Evolutionary conservation across 2,797 vertebrate genomes (phyloP).

Genomic region (Dromococcyx pavoninus): DNA sequence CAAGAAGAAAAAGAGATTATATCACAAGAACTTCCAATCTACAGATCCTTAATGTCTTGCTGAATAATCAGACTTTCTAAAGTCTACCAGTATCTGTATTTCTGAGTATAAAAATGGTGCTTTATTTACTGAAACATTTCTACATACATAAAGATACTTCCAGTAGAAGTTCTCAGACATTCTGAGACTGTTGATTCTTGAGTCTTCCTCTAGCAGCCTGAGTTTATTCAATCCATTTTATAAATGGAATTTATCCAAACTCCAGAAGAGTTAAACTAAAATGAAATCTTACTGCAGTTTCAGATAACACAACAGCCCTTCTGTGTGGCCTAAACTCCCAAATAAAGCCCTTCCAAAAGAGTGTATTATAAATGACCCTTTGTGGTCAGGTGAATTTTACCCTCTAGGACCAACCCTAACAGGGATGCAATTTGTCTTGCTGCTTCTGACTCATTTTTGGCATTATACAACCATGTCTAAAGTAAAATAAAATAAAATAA

Average conservation of each 20-base stretch:
- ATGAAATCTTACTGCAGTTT: not conserved
- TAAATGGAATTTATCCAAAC: not conserved
- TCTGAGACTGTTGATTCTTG: not conserved
- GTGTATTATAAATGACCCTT: not conserved
- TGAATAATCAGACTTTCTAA: not conserved
- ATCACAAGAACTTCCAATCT: not conserved
- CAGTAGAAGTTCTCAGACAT: not conserved
- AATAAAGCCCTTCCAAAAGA: not conserved
- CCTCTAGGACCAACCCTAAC: not conserved
- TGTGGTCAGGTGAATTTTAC: not conserved
- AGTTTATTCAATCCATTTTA: not conserved
- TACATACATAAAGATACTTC: not conserved
- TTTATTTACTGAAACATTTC: not conserved
- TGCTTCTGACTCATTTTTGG: constrained; percentile 26
- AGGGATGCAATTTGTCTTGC: not conserved
- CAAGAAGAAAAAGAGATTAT: not conserved
- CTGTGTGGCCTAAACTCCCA: not conserved
- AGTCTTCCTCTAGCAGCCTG: not conserved
- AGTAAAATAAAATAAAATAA: not conserved
- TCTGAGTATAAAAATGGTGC: not conserved
- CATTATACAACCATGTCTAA: not conserved
- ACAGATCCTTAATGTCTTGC: not conserved
- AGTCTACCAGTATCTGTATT: not conserved
- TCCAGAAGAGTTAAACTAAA: not conserved
- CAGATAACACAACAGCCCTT: not conserved